Evolutionary conservation across 2,113 vertebrate species (phyloP), one percentile per base, ranked within the genome.

Genomic region (Anoura caudifer): DNA sequence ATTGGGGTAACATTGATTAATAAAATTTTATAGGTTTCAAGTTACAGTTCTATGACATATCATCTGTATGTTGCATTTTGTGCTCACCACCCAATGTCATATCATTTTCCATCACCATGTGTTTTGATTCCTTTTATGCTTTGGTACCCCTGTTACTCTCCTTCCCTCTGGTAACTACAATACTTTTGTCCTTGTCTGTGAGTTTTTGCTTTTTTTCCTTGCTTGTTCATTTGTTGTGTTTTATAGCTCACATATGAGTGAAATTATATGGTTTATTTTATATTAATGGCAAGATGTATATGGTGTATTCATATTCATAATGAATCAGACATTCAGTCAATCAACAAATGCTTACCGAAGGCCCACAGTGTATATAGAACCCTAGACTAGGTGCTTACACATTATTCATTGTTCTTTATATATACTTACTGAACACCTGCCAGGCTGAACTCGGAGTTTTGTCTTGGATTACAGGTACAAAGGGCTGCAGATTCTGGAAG

Each of bases 331-430:
- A 82, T 81, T 92, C 52, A 88, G 56, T 95, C 50, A 75, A 52
- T 89, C n/a, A 90, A 54, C 45, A 88, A 14, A 73, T 86, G 94
- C 38, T 87, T 92, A 81, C 59, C 69, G 47, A 91, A 90, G 45
- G 33, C 50, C 67, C 17, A 73, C 52, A n/a, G 24, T 33, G 24
- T 90, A 24, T 50, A 72, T 13, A 90, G 50, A 87, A 81, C 1
- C 45, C 31, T 65, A 65, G 45, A 82, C 13, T 36, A 85, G 90
- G 41, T 81, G 16, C 63, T 91, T 83, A 88, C 50, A 43, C 22
- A 83, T 52, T 41, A 83, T 33, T 91, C 24, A 8, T 16, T 52
- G 24, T 86, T 24, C 22, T n/a, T 80, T 54, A 77, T 36, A 70
- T 72, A 67, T n/a, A 56, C 8, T 75, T 89, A 87, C 36, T 61